Evolutionary conservation across 2,888 invertebrate species (phyloP).

Genomic region (Selenia dentaria): DNA sequence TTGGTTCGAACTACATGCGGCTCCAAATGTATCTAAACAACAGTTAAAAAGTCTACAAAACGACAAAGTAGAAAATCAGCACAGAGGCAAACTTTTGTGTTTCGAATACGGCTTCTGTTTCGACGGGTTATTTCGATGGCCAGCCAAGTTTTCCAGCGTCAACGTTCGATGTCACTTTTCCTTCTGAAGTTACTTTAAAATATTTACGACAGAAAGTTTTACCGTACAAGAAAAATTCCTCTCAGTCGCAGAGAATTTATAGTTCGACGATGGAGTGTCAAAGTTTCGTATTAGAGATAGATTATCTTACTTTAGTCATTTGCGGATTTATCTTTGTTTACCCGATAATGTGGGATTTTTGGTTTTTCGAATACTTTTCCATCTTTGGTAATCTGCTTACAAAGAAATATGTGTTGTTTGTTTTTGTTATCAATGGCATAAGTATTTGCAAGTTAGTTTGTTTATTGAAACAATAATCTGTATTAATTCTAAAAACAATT

Average conservation of each 20-base stretch:
- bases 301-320: slow-evolving; percentile 36
- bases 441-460: slow-evolving; percentile 11
- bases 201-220: slow-evolving; percentile 78
- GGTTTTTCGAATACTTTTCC: too few relatives aligned
- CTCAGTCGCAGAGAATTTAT: slow-evolving; percentile 59
- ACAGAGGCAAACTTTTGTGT: slow-evolving; percentile 75
- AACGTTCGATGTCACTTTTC: slow-evolving; percentile 78
- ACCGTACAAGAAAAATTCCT: slow-evolving; percentile 64
- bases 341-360: slow-evolving; percentile 21
- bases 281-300: slow-evolving; percentile 55
- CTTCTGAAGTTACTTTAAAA: slow-evolving; percentile 78
- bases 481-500: too few relatives aligned
- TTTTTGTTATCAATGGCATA: slow-evolving; percentile 1
- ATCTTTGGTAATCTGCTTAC: slow-evolving; percentile 14
- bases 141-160: slow-evolving; percentile 49
- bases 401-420: slow-evolving; percentile 7
- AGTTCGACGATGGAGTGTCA: slow-evolving; percentile 64
- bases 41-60: slow-evolving; percentile 43
- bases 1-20: slow-evolving; percentile 12
- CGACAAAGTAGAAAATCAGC: too few relatives aligned
- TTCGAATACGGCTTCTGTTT: slow-evolving; percentile 67
- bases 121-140: slow-evolving; percentile 63
- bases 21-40: slow-evolving; percentile 54
- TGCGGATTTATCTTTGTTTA: slow-evolving; percentile 29
- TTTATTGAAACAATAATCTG: too few relatives aligned